These are phyloP conservation scores for Charina bottae DNA, from an alignment of 2,113 vertebrate species.

Conservation along the genomic window DNA sequence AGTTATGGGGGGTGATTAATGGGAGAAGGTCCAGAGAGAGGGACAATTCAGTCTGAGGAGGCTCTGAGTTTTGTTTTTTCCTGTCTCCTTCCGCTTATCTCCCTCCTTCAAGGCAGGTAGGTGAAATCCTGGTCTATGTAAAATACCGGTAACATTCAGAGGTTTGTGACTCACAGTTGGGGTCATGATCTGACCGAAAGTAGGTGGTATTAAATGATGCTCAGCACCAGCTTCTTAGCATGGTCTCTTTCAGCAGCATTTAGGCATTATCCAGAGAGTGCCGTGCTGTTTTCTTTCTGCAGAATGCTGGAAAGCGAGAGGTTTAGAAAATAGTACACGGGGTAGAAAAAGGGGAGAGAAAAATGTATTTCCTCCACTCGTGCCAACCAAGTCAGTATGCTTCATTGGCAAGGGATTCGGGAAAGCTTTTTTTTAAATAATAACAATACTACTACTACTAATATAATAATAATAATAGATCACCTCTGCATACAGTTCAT, in stretches of 20 bases:
- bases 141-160: neutral
- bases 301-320: neutral
- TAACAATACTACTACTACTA: neutral
- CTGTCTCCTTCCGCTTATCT: neutral
- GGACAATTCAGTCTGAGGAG: neutral
- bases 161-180: neutral
- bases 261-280: neutral
- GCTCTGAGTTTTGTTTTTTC: neutral
- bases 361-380: neutral
- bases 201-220: neutral
- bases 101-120: constrained; percentile 3
- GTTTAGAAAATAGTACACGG: neutral
- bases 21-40: neutral
- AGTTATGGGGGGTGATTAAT: no score
- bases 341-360: neutral
- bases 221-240: neutral
- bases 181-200: neutral
- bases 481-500: neutral
- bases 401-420: neutral
- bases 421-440: neutral
- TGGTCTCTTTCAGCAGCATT: neutral
- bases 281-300: neutral
- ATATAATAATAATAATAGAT: neutral
- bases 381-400: neutral
- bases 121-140: neutral